Percentiles rank a stretch among this genome's conserved stretches.
Evolutionary conservation across 2,888 invertebrate species (phyloP).

Genomic region (Cryptus viduatorius): DNA sequence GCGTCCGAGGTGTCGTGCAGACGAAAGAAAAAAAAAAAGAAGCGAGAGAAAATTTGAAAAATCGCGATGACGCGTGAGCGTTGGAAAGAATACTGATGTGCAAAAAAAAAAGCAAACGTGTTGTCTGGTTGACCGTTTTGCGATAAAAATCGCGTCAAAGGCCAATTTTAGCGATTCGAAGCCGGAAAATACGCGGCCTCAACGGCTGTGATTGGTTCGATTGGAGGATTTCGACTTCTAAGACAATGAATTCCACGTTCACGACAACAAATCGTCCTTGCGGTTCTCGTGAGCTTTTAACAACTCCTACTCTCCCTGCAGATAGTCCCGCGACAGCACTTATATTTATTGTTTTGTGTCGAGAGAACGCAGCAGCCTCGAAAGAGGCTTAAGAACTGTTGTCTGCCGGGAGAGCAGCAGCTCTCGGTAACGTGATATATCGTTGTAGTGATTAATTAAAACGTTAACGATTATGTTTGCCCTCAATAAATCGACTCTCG

Average conservation of each 20-base stretch:
- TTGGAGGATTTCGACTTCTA: constrained; percentile 20
- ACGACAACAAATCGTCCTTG: constrained; percentile 38
- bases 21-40: constrained; percentile 10
- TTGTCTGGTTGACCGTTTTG: constrained; percentile 32
- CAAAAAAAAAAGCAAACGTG: constrained; percentile 2
- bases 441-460: constrained; percentile 28
- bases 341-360: constrained; percentile 16
- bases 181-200: background rate
- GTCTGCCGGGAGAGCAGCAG: constrained; percentile 5
- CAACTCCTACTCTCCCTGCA: background rate
- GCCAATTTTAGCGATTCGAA: background rate
- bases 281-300: constrained; percentile 24
- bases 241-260: constrained; percentile 18
- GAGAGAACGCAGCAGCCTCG: constrained; percentile 19
- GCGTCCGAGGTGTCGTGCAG: background rate
- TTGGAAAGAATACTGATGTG: background rate
- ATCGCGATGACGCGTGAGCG: background rate
- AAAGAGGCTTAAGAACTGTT: constrained; percentile 26
- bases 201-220: background rate
- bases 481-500: background rate
- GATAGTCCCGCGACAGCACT: background rate
- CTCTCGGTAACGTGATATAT: constrained; percentile 37
- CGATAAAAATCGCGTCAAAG: constrained; percentile 4
- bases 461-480: constrained; percentile 14
- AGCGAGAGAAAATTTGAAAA: constrained; percentile 10